A percentile compares a stretch with the other conserved stretches of the same genome.
These are phyloP conservation scores for Oreochromis aureus DNA, from an alignment of 2,113 vertebrate genomes.

Conservation along the genomic window DNA sequence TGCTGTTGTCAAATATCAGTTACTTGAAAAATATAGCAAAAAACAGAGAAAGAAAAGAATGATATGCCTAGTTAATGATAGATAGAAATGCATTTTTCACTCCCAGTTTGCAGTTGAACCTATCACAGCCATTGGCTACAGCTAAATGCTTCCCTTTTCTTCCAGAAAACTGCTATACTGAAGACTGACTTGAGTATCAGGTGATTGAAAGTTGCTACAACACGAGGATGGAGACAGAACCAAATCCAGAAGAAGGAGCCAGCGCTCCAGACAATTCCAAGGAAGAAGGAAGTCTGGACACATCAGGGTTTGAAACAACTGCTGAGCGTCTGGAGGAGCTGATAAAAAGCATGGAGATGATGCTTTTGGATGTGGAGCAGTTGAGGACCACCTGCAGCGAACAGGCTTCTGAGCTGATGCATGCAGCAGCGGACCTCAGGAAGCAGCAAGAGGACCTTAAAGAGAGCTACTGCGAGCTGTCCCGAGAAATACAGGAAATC, in stretches of 20 bases:
- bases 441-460: constrained; percentile 76
- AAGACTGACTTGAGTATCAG: background rate
- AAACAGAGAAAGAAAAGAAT: background rate
- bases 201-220: background rate
- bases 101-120: background rate
- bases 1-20: background rate
- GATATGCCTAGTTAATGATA: background rate
- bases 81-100: background rate
- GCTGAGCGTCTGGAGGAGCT: constrained; percentile 69
- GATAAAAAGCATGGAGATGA: constrained; percentile 81
- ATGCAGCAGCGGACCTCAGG: constrained; percentile 65
- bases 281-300: background rate
- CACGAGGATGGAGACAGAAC: constrained; percentile 26
- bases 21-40: background rate
- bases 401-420: constrained; percentile 75
- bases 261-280: background rate
- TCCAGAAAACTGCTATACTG: constrained; percentile 8
- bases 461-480: constrained; percentile 73
- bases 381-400: constrained; percentile 77
- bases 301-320: constrained; percentile 3
- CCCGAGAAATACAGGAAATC: constrained; percentile 73
- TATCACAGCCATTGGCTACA: background rate
- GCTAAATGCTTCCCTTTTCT: background rate
- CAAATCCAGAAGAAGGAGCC: background rate
- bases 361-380: constrained; percentile 82